A percentile compares a stretch with the other conserved stretches of the same genome.
phyloP scores from a whole-genome alignment of 2,888 invertebrate species.

The Spilarctia lutea region DNA sequence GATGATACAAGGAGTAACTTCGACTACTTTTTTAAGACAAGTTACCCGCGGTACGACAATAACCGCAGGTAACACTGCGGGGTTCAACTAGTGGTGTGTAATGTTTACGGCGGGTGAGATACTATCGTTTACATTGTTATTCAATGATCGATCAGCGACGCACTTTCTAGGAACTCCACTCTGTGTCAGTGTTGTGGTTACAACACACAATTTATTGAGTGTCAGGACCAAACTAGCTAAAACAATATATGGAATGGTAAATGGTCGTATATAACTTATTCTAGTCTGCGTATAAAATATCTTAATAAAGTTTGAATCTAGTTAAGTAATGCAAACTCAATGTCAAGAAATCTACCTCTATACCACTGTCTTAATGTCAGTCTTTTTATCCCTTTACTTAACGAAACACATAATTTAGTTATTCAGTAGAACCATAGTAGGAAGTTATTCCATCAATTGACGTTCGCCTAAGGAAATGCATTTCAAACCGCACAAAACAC shows the following conservation, averaged over 20 bases:
- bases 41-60: too few species aligned
- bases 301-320: not conserved
- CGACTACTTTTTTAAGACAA: too few species aligned
- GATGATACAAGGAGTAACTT: too few species aligned
- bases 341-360: not conserved
- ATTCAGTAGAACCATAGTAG: not conserved
- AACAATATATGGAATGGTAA: not conserved
- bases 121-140: slow-evolving; percentile 75
- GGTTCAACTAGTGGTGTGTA: too few species aligned
- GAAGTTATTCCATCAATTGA: not conserved
- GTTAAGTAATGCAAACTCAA: not conserved
- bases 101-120: slow-evolving; percentile 62
- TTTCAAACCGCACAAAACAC: not conserved
- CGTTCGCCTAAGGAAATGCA: not conserved
- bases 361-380: not conserved
- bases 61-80: too few species aligned
- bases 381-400: not conserved
- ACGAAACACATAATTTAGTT: not conserved
- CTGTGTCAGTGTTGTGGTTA: slow-evolving; percentile 15
- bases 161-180: slow-evolving; percentile 53
- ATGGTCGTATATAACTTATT: not conserved
- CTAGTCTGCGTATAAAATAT: not conserved
- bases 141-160: slow-evolving; percentile 48
- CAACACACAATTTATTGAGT: slow-evolving; percentile 30
- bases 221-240: not conserved